Conservation (phyloP, 1,140 invertebrate species). For the Tetramorium alpestre region DNA sequence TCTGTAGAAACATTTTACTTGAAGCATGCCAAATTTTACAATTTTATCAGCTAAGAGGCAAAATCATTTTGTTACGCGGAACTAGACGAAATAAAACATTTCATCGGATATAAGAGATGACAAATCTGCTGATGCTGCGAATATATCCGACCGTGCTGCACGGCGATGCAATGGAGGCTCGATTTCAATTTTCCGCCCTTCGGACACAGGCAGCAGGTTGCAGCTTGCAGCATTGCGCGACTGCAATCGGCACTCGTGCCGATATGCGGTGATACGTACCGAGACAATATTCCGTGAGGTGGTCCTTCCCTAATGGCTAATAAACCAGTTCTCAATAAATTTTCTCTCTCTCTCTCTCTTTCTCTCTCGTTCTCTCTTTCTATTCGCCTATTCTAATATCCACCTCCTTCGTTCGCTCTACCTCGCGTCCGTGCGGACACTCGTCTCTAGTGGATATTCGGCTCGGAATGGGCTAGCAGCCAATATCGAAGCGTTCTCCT, state of each 20-base stretch:
- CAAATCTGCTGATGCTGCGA: conserved; percentile 34
- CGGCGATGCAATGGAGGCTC: conserved; percentile 52
- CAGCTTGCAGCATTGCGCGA: conserved; percentile 50
- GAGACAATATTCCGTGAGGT: conserved; percentile 67
- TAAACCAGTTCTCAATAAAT: conserved; percentile 69
- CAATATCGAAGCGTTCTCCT: conserved; percentile 57
- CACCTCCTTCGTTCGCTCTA: background rate
- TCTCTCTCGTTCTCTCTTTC: conserved; percentile 7
- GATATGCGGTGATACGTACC: conserved; percentile 49
- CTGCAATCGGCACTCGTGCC: conserved; percentile 55
- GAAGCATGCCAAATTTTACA: background rate
- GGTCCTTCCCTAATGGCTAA: conserved; percentile 68
- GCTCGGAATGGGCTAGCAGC: conserved; percentile 52
- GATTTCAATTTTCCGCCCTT: conserved; percentile 75
- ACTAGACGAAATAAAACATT: conserved; percentile 44
- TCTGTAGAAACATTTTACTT: background rate
- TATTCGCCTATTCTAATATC: conserved; percentile 62
- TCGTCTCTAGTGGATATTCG: conserved; percentile 58
- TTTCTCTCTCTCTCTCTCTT: conserved; percentile 22
- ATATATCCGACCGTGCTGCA: conserved; percentile 35
- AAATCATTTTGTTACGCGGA: background rate
- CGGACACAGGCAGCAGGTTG: conserved; percentile 67
- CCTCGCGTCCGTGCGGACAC: conserved; percentile 4
- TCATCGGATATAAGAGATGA: conserved; percentile 29
- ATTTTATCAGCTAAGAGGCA: background rate